Conservation (phyloP, 1,140 invertebrate species). For the Physella acuta region DNA sequence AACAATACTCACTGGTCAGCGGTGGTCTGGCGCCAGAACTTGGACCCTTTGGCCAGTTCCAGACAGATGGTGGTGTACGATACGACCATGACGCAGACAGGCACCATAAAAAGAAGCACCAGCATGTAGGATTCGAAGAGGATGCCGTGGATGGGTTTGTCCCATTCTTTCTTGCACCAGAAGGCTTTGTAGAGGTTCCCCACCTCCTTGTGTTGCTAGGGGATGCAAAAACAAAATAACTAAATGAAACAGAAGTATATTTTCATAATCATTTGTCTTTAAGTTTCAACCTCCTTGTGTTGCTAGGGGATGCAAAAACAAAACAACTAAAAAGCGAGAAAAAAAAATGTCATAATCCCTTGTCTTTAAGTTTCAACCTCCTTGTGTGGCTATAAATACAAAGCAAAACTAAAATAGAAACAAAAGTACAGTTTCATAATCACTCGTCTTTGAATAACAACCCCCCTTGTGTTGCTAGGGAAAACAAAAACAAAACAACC, state of each 20-base stretch:
- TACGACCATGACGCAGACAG: slow-evolving; percentile 69
- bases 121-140: slow-evolving; percentile 73
- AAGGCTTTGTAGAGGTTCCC: slow-evolving; percentile 48
- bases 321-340: too few relatives aligned
- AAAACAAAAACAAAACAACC: too few relatives aligned
- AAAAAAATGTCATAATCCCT: too few relatives aligned
- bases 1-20: slow-evolving; percentile 13
- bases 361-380: too few relatives aligned
- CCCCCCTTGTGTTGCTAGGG: too few relatives aligned
- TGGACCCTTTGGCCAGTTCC: slow-evolving; percentile 65
- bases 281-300: too few relatives aligned
- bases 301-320: too few relatives aligned
- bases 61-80: slow-evolving; percentile 71
- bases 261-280: too few relatives aligned
- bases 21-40: slow-evolving; percentile 24
- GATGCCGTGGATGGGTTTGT: slow-evolving; percentile 61
- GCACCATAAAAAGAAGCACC: slow-evolving; percentile 67
- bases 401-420: too few relatives aligned
- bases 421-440: too few relatives aligned
- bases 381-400: too few relatives aligned
- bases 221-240: slow-evolving; percentile 10
- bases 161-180: slow-evolving; percentile 69
- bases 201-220: slow-evolving; percentile 38
- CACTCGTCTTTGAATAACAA: too few relatives aligned
- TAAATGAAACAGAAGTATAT: neutral